phyloP scores from a whole-genome alignment of 2,113 vertebrate species.

The Prionailurus viverrinus region DNA sequence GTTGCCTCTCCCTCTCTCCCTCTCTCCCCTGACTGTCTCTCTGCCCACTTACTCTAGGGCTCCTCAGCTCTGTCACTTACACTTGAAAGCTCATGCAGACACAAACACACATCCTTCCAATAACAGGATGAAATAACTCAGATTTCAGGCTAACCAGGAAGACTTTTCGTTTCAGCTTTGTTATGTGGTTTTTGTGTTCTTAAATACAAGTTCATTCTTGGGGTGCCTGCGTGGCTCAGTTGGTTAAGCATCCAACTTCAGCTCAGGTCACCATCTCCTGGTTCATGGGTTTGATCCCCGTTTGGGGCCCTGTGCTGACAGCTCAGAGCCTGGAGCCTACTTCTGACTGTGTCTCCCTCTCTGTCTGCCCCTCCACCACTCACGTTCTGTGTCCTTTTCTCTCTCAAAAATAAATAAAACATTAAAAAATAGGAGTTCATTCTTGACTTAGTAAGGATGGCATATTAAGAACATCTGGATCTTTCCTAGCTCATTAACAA shows the following conservation, averaged over 20 bases:
- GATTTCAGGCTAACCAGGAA: constrained; percentile 13
- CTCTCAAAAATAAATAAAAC: no score
- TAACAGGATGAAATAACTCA: not conserved
- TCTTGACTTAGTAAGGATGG: not conserved
- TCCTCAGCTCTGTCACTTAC: not conserved
- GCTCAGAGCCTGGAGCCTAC: no score
- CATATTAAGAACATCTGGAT: not conserved
- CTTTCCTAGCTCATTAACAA: constrained; percentile 39
- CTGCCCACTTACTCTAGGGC: not conserved
- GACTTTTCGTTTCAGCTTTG: not conserved
- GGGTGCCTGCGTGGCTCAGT: no score
- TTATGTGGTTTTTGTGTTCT: not conserved
- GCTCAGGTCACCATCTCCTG: no score
- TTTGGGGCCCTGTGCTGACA: no score
- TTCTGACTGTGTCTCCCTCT: no score
- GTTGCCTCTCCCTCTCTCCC: not conserved
- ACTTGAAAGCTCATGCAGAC: not conserved
- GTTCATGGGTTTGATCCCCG: no score
- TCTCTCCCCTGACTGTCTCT: rapidly evolving
- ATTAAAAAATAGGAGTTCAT: not conserved
- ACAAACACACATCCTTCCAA: not conserved
- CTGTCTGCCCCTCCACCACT: no score
- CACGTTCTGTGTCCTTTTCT: no score
- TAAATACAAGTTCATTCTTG: constrained; percentile 14
- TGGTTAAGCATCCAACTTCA: no score